Base-by-base conservation (phyloP, 2,888 invertebrate species). In the Archips xylosteana region DNA sequence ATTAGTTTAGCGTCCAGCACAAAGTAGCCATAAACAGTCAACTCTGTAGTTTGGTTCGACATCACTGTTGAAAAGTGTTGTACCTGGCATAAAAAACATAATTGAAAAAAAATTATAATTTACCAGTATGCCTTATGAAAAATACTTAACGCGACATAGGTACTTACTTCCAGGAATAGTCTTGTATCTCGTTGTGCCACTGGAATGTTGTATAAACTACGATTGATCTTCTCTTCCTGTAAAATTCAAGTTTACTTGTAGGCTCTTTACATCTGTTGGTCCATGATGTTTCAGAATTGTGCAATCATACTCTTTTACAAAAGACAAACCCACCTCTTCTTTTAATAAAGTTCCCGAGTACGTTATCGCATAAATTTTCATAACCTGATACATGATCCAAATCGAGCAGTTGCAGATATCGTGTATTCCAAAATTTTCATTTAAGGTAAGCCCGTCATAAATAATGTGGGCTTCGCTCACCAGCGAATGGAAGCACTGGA, bases 401-500 rank as follows among this genome's bases (percentile, higher is more conserved):
- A 89, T 77, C 0, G 86, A 82, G 71, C 90, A 89, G 75, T 92
- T 91, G 0, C 88, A n/a, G 5, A 88, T 78, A 13, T 85, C 83
- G 57, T 92, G 89, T n/a, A 80, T 49, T 0, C 80, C 76, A 0
- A 91, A 79, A 9, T 77, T 76, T 23, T 77, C 78, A 13, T 84
- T 78, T 0, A 86, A 64, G 0, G 87, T 76, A 0, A 88, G 15
- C 0, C 90, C 91, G 47, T 92, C 90, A 77, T 89, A 92, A 54
- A 92, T 86, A 2, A 89, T 90, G 75, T 92, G 87, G 0, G 87
- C 78, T 71, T 92, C 90, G 65, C 91, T 91, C 1, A 93, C 87
- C 54, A 92, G 86, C 0, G 88, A 76, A 71, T 93, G 93, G 62
- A 93, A 92, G 76, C 89, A 87, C 77, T 92, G 93, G 10, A 91